Percentiles rank a stretch among this genome's conserved stretches.
Conservation (phyloP, 2,888 invertebrate genomes). For the Melinaea marsaeus region DNA sequence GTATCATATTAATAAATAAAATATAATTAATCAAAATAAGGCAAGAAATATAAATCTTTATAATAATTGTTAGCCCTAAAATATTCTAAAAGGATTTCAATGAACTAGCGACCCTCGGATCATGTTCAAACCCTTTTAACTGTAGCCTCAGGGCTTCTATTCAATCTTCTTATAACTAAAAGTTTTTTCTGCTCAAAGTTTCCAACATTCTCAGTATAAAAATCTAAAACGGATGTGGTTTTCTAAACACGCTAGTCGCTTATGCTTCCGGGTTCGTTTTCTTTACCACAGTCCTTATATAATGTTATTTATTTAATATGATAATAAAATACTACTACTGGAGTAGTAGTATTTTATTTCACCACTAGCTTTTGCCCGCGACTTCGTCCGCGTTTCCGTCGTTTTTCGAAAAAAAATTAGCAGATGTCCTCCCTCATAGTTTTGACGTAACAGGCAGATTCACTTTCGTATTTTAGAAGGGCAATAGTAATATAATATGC, state of each 20-base stretch:
- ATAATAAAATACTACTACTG: too few relatives aligned
- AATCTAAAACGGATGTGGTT: background rate
- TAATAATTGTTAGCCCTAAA: background rate
- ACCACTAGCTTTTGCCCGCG: too few relatives aligned
- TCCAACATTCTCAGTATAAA: constrained; percentile 4
- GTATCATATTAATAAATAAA: background rate
- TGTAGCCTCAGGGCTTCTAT: constrained; percentile 6
- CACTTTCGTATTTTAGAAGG: too few relatives aligned
- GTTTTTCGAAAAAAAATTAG: too few relatives aligned
- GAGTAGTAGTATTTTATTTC: too few relatives aligned
- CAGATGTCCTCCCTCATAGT: too few relatives aligned
- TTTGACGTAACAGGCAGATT: too few relatives aligned
- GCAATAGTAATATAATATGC: too few relatives aligned
- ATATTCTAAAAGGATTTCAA: background rate
- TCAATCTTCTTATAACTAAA: constrained; percentile 3
- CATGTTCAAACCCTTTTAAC: constrained; percentile 7
- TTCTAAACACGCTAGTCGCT: background rate
- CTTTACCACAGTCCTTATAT: too few relatives aligned
- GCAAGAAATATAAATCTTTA: background rate
- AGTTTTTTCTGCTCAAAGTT: constrained; percentile 1
- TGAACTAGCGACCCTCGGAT: constrained; percentile 6
- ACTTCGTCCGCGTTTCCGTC: too few relatives aligned
- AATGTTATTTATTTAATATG: too few relatives aligned
- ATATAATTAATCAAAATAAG: background rate
- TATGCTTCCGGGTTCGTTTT: background rate